Evolutionary conservation across 2,113 vertebrate genomes (phyloP).

Genomic region (Ramphastos sulfuratus): DNA sequence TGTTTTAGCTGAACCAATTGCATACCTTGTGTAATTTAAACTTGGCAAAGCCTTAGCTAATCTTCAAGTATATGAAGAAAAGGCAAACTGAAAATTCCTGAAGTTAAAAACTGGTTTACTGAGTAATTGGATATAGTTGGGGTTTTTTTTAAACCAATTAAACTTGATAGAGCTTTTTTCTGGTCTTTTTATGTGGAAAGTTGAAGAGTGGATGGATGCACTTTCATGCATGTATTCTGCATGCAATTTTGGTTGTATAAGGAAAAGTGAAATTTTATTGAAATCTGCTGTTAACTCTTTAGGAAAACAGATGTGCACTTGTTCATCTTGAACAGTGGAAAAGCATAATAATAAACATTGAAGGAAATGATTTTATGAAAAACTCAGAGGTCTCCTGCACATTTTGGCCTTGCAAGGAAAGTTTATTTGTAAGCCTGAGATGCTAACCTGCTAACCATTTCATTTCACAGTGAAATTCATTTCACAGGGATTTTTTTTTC

Average conservation of each 20-base stretch:
- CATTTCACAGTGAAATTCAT: not conserved
- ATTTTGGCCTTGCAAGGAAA: not conserved
- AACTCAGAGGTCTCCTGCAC: not conserved
- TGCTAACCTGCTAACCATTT: not conserved
- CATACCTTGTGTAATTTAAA: not conserved
- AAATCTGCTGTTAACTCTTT: not conserved
- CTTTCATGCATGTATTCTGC: not conserved
- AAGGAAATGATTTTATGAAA: not conserved
- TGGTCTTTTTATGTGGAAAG: not conserved
- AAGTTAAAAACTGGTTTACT: not conserved
- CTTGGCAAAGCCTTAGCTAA: not conserved
- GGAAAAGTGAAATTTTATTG: not conserved
- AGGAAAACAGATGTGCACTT: not conserved
- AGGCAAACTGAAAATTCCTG: not conserved
- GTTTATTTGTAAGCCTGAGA: not conserved
- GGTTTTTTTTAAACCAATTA: not conserved
- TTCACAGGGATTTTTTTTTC: not conserved
- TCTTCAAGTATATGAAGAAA: not conserved
- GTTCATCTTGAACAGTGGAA: not conserved
- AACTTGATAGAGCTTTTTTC: not conserved
- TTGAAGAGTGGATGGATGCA: not conserved
- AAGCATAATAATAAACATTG: not conserved
- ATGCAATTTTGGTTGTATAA: not conserved
- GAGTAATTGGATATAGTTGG: not conserved
- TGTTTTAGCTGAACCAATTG: not conserved